Evolutionary conservation across 2,797 vertebrate genomes (phyloP).

Genomic region (Triplophysa yarkandensis): DNA sequence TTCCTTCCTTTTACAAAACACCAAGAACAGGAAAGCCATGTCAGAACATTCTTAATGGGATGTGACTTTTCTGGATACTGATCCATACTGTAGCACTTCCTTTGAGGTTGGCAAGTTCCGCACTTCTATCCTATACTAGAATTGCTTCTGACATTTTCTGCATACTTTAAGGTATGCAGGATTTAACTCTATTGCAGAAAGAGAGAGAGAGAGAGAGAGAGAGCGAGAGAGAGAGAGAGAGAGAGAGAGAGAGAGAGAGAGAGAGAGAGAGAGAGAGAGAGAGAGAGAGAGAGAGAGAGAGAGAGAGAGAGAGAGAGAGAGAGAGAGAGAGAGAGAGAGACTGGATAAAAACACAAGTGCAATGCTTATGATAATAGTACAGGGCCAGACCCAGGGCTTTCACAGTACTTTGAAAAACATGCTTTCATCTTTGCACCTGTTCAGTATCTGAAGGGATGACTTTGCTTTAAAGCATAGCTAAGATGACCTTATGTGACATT

Average conservation of each 20-base stretch:
- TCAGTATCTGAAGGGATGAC: constrained; percentile 13
- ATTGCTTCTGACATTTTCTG: neutral
- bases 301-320: neutral
- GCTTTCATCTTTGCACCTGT: constrained; percentile 47
- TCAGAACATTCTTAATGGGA: neutral
- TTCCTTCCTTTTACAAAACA: neutral
- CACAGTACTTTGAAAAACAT: constrained; percentile 29
- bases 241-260: neutral
- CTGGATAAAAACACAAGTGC: constrained; percentile 14
- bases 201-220: neutral
- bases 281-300: neutral
- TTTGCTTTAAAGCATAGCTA: constrained; percentile 22
- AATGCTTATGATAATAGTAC: constrained; percentile 31
- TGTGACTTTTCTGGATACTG: constrained; percentile 14
- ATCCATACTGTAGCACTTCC: neutral
- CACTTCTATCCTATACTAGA: neutral
- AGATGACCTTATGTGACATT: neutral
- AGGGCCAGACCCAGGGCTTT: constrained; percentile 29
- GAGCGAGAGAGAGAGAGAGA: constrained; percentile 2
- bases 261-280: neutral
- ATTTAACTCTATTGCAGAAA: constrained; percentile 10
- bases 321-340: neutral
- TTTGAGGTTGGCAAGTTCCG: constrained; percentile 1
- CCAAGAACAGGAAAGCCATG: neutral
- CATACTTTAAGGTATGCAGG: neutral